These are phyloP conservation scores for Coenonympha arcania DNA, from an alignment of 2,888 invertebrate genomes.

Conservation along the genomic window DNA sequence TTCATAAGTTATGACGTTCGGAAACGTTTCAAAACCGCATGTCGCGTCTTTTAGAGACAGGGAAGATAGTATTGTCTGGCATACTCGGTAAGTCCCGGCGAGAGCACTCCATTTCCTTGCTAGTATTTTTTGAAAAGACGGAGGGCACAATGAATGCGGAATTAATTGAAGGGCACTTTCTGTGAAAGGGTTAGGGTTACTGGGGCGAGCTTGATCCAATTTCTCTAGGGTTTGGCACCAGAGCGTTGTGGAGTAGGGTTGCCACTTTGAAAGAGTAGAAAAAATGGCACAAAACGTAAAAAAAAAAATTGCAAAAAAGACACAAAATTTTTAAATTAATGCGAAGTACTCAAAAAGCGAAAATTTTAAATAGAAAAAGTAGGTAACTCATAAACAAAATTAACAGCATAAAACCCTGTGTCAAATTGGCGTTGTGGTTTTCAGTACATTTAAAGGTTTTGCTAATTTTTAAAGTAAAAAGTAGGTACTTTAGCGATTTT, in stretches of 20 bases:
- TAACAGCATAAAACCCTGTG: too few species aligned
- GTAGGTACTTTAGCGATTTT: too few species aligned
- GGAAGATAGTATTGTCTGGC: slow-evolving; percentile 40
- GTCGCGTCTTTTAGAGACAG: not conserved
- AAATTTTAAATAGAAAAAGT: too few species aligned
- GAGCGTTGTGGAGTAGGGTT: not conserved
- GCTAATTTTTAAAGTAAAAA: too few species aligned
- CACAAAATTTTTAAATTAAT: too few species aligned
- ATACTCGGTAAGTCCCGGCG: slow-evolving; percentile 44
- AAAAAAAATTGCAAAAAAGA: too few species aligned
- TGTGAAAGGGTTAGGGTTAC: slow-evolving; percentile 45
- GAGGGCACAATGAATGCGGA: slow-evolving; percentile 61
- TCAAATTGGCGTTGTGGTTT: too few species aligned
- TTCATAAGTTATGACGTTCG: not conserved
- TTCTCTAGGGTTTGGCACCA: slow-evolving; percentile 35
- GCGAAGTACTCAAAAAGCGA: too few species aligned
- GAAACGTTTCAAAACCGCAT: slow-evolving; percentile 1
- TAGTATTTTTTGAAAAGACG: slow-evolving; percentile 47
- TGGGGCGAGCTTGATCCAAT: slow-evolving; percentile 45
- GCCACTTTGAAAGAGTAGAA: too few species aligned
- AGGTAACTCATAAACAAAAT: too few species aligned
- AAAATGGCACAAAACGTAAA: too few species aligned
- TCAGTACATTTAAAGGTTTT: too few species aligned
- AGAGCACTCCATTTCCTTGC: slow-evolving; percentile 54
- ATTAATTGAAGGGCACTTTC: slow-evolving; percentile 63